Evolutionary conservation across 2,888 invertebrate species (phyloP), one percentile per base, ranked within the genome.

Genomic region (Silvanus unidentatus): DNA sequence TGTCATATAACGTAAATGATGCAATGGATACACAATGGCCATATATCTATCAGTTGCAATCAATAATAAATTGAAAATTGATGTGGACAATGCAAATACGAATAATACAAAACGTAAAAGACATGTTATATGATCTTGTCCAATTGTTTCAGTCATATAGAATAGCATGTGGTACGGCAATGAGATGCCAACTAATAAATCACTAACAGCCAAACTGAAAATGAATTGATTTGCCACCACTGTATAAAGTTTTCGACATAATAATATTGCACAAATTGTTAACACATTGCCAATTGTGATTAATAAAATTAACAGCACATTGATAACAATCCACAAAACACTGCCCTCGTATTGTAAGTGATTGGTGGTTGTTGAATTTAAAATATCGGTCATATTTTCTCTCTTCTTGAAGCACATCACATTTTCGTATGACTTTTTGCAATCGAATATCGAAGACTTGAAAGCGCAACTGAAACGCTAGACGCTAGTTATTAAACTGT

Each of bases 41-140:
- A 88, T 78, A 66, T 88, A 89, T 58, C 85, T 78, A 73, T 89
- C 89, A 48, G 85, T 76, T 22, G 88, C 88, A 54, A 89, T 87
- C 40, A 84, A 80, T 60, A 87, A 81, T 55, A 89, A 76, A 68
- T 88, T 88, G 72, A 81, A 81, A 59, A 88, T 83, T 54, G 88
- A 88, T 40, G 86, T 86, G 57, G 84, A 80, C 65, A 88, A 88
- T 49, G 86, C 86, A 62, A 87, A 76, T 55, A 82, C 81, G 53
- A 86, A 82, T 42, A 87, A 74, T 43, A 85, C 84, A 71, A 87
- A 88, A 56, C 85, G 74, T 64, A 85, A 73, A 39, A 88, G 66
- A 59, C 88, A 88, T 14, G 81, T 78, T 62, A 73, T 74, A 56
- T 81, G 78, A 53, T 77, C 74, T 38, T 72, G 70, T 29, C 81